phyloP scores from a whole-genome alignment of 2,888 invertebrate species.

The Lomographa bimaculata region DNA sequence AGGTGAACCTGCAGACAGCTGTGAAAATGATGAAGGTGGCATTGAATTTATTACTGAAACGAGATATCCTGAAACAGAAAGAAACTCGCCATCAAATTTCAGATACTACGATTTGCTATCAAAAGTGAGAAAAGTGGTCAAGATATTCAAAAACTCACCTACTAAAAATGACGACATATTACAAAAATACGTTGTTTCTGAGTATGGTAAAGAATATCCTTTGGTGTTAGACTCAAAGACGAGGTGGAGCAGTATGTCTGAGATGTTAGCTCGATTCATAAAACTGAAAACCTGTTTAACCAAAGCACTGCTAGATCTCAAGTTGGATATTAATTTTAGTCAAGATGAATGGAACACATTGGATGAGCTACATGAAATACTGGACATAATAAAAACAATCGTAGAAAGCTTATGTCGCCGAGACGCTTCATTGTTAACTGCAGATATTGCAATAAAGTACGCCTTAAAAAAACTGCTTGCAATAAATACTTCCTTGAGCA shows the following conservation, averaged over 20 bases:
- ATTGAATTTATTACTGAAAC: no score
- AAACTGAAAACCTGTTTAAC: background rate
- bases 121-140: background rate
- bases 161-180: background rate
- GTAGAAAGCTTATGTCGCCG: background rate
- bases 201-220: background rate
- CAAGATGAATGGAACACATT: background rate
- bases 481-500: no score
- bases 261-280: background rate
- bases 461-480: no score
- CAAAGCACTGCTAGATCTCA: background rate
- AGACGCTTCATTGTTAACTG: background rate
- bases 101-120: constrained; percentile 4
- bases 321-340: background rate
- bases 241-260: background rate
- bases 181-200: background rate
- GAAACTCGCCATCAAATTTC: no score
- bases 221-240: background rate
- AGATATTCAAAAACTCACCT: background rate
- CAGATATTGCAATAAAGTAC: background rate
- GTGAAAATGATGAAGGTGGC: no score
- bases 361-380: background rate
- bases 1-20: no score
- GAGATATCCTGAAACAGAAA: no score
- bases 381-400: background rate